Conservation (phyloP, 2,888 invertebrate genomes). For the Hirtodrosophila duncani region DNA sequence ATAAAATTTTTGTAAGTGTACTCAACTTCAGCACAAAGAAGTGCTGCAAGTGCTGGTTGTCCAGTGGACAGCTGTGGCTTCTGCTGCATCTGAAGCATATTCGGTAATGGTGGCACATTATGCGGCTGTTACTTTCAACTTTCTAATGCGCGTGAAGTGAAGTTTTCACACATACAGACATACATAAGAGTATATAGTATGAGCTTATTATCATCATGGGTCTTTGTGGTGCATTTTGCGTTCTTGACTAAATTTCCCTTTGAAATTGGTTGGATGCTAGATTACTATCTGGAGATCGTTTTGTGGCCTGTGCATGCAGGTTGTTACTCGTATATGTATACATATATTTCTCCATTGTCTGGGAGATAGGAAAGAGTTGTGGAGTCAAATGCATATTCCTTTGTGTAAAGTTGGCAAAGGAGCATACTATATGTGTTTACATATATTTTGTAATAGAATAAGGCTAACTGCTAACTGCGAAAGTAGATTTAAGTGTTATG, state of each 20-base stretch:
- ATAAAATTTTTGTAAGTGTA: no score
- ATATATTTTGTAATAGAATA: no score
- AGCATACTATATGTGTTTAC: no score
- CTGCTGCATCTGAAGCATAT: constrained; percentile 14
- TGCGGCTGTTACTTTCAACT: constrained; percentile 23
- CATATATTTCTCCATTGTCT: constrained; percentile 40
- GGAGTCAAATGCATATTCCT: constrained; percentile 33
- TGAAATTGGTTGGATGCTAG: constrained; percentile 14
- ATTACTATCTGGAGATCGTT: constrained; percentile 39
- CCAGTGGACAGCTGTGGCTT: constrained; percentile 2
- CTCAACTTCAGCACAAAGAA: no score
- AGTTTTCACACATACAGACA: constrained; percentile 30
- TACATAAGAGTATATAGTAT: constrained; percentile 13
- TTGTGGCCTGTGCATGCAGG: constrained; percentile 31
- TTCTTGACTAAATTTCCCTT: constrained; percentile 33
- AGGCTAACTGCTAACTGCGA: no score
- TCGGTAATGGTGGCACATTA: constrained; percentile 44
- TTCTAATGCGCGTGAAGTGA: constrained; percentile 13
- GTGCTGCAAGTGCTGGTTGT: background rate
- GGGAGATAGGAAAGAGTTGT: constrained; percentile 35
- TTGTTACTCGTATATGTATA: constrained; percentile 11
- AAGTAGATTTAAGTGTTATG: no score
- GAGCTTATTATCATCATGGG: constrained; percentile 57
- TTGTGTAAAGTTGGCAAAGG: constrained; percentile 35
- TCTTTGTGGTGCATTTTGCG: constrained; percentile 53